Conservation (phyloP, 2,797 vertebrate genomes). For the Balearica regulorum region DNA sequence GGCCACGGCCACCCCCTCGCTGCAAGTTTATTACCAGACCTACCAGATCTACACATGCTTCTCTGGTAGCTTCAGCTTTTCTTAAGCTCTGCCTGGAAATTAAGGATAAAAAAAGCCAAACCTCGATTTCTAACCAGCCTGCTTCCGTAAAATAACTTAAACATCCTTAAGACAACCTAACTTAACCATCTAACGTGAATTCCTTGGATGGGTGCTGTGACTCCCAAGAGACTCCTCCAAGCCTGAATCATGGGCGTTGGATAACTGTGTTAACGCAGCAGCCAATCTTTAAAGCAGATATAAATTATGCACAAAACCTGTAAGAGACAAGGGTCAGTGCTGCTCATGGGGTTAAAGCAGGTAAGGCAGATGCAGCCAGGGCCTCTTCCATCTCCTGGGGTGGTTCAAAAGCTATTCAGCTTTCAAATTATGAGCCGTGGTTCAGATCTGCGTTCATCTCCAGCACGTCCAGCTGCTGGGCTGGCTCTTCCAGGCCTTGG, state of each 20-base stretch:
- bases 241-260: rapidly evolving
- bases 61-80: not conserved
- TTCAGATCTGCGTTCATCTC: not conserved
- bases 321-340: not conserved
- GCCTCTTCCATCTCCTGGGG: not conserved
- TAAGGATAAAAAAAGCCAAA: not conserved
- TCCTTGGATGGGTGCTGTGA: not conserved
- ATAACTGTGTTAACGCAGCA: not conserved
- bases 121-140: not conserved
- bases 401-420: not conserved
- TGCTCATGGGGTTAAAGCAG: not conserved
- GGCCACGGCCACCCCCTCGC: not conserved
- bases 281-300: not conserved
- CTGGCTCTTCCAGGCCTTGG: not conserved
- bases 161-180: not conserved
- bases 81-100: not conserved
- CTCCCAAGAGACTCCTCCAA: not conserved
- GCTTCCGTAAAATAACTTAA: not conserved
- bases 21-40: not conserved
- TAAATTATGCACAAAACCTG: not conserved
- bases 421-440: not conserved
- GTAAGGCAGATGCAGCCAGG: not conserved
- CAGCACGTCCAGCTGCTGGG: not conserved
- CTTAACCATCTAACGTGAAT: not conserved
- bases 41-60: not conserved